phyloP scores from a whole-genome alignment of 2,113 vertebrate species.

The Varanus salvator region DNA sequence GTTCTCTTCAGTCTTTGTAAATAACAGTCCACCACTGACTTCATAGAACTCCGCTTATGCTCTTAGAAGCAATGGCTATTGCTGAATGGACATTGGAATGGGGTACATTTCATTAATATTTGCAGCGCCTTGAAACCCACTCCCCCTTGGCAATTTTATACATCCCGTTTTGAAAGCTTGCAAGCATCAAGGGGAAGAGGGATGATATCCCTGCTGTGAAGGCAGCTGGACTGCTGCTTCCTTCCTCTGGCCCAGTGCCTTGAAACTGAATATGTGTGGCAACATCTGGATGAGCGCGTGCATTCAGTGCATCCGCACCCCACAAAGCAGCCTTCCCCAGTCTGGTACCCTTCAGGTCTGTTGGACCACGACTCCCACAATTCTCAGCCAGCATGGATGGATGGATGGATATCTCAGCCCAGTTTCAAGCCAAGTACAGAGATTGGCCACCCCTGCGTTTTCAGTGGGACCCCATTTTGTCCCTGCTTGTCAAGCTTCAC shows the following conservation, averaged over 20 bases:
- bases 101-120: neutral
- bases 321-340: neutral
- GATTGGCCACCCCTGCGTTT: neutral
- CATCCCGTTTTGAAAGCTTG: neutral
- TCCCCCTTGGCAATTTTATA: neutral
- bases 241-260: neutral
- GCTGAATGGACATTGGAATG: neutral
- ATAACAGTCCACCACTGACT: neutral
- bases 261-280: neutral
- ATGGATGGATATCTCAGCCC: neutral
- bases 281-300: neutral
- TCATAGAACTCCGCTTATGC: neutral
- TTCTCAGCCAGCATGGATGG: neutral
- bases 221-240: too few species aligned
- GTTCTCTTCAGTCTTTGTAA: too few species aligned
- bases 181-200: neutral
- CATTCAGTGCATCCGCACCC: neutral
- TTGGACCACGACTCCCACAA: too few species aligned
- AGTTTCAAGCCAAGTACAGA: neutral
- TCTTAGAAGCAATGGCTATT: neutral
- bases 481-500: too few species aligned
- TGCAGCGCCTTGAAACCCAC: neutral
- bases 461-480: neutral
- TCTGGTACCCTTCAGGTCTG: too few species aligned
- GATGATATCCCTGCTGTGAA: neutral